Evolutionary conservation across 2,888 invertebrate species (phyloP).

Genomic region (Mayetiola destructor): DNA sequence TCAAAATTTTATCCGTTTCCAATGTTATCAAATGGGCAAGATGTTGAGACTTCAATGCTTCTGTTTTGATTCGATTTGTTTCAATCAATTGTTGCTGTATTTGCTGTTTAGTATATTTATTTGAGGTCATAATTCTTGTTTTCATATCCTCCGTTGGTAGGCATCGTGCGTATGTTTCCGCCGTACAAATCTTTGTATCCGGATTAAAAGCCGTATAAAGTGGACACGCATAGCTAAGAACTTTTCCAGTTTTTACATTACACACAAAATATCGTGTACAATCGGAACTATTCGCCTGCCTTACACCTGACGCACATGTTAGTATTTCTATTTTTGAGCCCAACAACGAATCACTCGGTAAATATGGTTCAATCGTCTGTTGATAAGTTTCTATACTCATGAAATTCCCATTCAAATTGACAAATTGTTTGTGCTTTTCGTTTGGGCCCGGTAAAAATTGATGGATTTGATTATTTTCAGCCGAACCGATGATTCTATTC

Average conservation of each 20-base stretch:
- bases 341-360: conserved; percentile 17
- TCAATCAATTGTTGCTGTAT: conserved; percentile 29
- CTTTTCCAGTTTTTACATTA: conserved; percentile 33
- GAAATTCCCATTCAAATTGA: conserved; percentile 29
- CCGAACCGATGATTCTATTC: background rate
- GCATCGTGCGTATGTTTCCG: conserved; percentile 31
- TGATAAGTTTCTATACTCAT: conserved; percentile 30
- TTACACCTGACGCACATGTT: conserved; percentile 34
- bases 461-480: background rate
- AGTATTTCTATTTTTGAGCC: conserved; percentile 27
- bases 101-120: conserved; percentile 29
- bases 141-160: conserved; percentile 20
- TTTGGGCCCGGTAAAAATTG: background rate
- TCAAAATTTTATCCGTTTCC: conserved; percentile 15
- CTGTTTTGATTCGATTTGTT: conserved; percentile 28
- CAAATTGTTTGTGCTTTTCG: conserved; percentile 19
- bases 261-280: conserved; percentile 39
- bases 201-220: conserved; percentile 37
- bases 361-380: conserved; percentile 26
- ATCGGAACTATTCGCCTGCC: conserved; percentile 37
- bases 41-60: conserved; percentile 28
- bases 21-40: conserved; percentile 27
- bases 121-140: conserved; percentile 19
- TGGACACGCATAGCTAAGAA: conserved; percentile 37
- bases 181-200: conserved; percentile 35